Evolutionary conservation across 2,797 vertebrate species (phyloP).

Genomic region (Mus minutoides): DNA sequence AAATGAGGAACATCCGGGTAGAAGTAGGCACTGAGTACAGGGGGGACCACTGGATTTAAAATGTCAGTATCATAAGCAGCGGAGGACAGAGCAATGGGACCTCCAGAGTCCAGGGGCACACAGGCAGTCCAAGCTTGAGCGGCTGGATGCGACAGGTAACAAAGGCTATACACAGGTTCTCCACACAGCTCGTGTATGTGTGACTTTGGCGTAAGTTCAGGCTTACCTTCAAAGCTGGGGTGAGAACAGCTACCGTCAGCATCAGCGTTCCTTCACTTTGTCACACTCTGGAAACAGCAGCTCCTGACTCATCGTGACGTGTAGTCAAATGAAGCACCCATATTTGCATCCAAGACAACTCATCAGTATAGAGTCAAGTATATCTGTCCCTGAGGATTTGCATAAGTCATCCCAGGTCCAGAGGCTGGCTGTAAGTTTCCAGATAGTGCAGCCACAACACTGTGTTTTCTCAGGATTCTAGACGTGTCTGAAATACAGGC

Average conservation of each 20-base stretch:
- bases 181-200: neutral
- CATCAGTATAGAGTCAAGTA: neutral
- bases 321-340: neutral
- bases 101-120: neutral
- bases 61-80: neutral
- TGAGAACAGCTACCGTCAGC: neutral
- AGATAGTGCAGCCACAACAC: neutral
- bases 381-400: neutral
- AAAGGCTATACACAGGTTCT: neutral
- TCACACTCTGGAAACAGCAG: neutral
- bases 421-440: neutral
- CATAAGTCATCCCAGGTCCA: neutral
- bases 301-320: conserved; percentile 9
- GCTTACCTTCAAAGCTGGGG: neutral
- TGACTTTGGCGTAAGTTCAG: neutral
- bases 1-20: neutral
- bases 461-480: neutral
- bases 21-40: neutral
- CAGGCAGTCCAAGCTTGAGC: neutral
- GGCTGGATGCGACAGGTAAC: neutral
- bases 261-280: neutral
- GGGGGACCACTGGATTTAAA: neutral
- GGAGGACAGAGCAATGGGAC: neutral
- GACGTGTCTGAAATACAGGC: neutral
- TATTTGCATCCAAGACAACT: neutral